Percentiles rank a stretch among this genome's conserved stretches.
Evolutionary conservation across 2,888 invertebrate genomes (phyloP).

Genomic region (Craniophora ligustri): DNA sequence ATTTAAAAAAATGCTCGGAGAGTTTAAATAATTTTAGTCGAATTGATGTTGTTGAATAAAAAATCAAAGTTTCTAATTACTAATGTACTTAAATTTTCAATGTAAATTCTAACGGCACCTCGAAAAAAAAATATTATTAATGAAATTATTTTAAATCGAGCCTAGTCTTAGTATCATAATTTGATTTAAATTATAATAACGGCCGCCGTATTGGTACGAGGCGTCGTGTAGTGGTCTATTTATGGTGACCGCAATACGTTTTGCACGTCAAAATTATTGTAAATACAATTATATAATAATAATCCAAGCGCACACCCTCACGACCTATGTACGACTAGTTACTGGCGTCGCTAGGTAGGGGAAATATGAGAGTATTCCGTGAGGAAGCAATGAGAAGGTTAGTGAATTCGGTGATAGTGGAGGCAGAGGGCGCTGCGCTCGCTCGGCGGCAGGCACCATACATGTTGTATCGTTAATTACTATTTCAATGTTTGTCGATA

Average conservation of each 20-base stretch:
- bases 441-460: conserved; percentile 53
- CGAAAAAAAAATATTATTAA: conserved; percentile 78
- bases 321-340: conserved; percentile 60
- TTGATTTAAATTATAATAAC: conserved; percentile 71
- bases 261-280: conserved; percentile 54
- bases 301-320: conserved; percentile 75
- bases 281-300: conserved; percentile 62
- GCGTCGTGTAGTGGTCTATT: conserved; percentile 32
- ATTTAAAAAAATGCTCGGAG: conserved; percentile 86
- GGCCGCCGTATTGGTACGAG: conserved; percentile 65
- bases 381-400: conserved; percentile 85
- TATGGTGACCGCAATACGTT: conserved; percentile 31
- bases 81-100: conserved; percentile 87
- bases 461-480: conserved; percentile 67
- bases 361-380: conserved; percentile 72
- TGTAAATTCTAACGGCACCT: conserved; percentile 86
- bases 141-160: conserved; percentile 81
- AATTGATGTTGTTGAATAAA: conserved; percentile 87
- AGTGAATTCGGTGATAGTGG: conserved; percentile 82
- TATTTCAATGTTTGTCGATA: conserved; percentile 76
- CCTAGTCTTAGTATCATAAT: conserved; percentile 87
- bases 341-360: conserved; percentile 72
- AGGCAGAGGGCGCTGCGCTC: conserved; percentile 64
- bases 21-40: conserved; percentile 83
- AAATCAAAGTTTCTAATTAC: conserved; percentile 86